Base-by-base conservation (phyloP, 2,113 vertebrate species). In the Corythoichthys haematopterus region DNA sequence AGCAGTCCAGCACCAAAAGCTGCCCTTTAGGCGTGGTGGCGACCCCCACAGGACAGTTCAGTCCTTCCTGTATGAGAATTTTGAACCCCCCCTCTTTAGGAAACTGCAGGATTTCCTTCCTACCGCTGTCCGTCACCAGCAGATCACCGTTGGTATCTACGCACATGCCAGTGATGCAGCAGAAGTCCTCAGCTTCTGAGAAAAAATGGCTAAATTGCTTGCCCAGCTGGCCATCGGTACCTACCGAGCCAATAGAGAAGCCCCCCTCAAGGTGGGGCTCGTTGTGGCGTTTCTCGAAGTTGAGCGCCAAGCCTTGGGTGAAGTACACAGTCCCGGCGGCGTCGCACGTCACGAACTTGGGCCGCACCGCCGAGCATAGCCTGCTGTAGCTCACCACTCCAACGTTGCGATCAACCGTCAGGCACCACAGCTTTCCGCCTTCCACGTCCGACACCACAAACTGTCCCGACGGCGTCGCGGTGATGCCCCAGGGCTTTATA, bases 111-210 rank as follows among this genome's bases (percentile, higher is more conserved):
- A 99, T 94, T 84, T 99, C 96, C 74, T 94, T 97, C 13, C 97
- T 93, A 5, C 96, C 96, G 14, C 96, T 98, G 69, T 99, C 97
- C 0, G 96, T 95, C 37, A 99, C 97, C 0, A 99, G 93, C 83
- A 99, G 91, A 65, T 98, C 96, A 2, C 97, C 97, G 4, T 94
- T 93, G 48, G 92, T 80, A 37, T 98, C 97, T 2, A 98, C 96
- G 1, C 97, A 99, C 96, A 99, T 99, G 71, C 97, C 97, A 0
- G 97, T 96, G n/a, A 99, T 98, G 80, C 97, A 99, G 56, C 95
- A 93, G 90, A 99, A 99, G 84, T 98, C 96, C 88, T 99, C 97
- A 0, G 93, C 93, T 80, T 97, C 95, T 0, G 97, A 95, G 85
- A 99, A 99, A 84, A 99, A 99, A 74, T 98, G 97, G 87, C 96